Evolutionary conservation across 2,888 invertebrate genomes (phyloP), one percentile per base, ranked within the genome.

Genomic region (Drosophila prostipennis): DNA sequence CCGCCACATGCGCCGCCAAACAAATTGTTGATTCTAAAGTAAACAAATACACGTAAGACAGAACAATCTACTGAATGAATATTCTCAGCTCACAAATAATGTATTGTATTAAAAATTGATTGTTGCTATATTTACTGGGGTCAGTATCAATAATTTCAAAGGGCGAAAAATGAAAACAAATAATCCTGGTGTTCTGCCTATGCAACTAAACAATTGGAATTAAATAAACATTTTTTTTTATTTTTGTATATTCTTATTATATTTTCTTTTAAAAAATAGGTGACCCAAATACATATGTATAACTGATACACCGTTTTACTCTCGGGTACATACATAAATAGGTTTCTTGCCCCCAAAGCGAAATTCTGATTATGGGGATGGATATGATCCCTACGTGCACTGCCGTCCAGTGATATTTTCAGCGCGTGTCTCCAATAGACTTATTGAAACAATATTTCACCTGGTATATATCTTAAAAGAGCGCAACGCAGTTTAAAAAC

Each of bases 1-100:
- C 71, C 72, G 72, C 72, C 68, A 54, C 70, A 77, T 52, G 40
- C 59, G 64, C 77, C 46, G 14, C 32, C 43, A 42, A 51, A 32
- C 39, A 42, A 34, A 60, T 14, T 53, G 36, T 42, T 43, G 36
- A 36, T 43, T 48, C 39, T 26, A 39, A 46, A 39, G 51, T 46
- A 67, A 67, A 63, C 40, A 68, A 58, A 45, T 37, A 45, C 23
- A 55, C 45, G n/a, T 11, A 49, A 29, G 3, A 32, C 14, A 42
- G 3, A 23, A 29, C 40, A 29, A 34, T 10, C 8, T n/a, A 56
- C 37, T n/a, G 37, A 13, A 37, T 37, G 11, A n/a, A 40, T 40
- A 40, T 40, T 40, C 10, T 40, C 40, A 40, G 6, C n/a, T 6
- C 2, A n/a, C n/a, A 13, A n/a, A 37, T n/a, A n/a, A 13, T 13